A percentile compares a stretch with the other conserved stretches of the same genome.
Evolutionary conservation across 2,888 invertebrate genomes (phyloP).

Genomic region (Pachymerium ferrugineum): DNA sequence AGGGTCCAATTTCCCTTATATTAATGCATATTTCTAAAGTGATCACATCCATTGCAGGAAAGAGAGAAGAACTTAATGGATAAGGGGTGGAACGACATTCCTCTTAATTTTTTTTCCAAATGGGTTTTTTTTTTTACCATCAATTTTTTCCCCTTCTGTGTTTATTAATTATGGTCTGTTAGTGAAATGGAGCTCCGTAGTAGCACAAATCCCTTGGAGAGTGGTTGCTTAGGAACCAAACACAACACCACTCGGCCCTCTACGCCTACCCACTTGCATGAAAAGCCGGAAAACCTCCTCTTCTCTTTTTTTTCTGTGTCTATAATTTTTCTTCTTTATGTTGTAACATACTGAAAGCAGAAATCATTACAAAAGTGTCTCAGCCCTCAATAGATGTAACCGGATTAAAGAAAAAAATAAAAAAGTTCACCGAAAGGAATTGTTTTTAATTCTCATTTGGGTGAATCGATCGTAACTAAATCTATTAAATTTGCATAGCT

Average conservation of each 20-base stretch:
- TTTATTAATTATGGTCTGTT: slow-evolving; percentile 21
- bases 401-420: neutral
- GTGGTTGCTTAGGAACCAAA: slow-evolving; percentile 6
- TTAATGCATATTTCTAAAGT: neutral
- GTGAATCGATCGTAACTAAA: neutral
- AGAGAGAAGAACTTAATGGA: neutral
- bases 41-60: neutral
- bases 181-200: slow-evolving; percentile 6
- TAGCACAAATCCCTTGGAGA: neutral
- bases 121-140: neutral
- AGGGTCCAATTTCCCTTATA: neutral
- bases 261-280: slow-evolving; percentile 14
- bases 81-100: neutral
- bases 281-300: slow-evolving; percentile 13
- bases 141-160: neutral
- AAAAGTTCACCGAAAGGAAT: neutral
- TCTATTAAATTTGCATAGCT: neutral
- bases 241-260: slow-evolving; percentile 1
- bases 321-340: neutral
- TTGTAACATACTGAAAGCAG: neutral
- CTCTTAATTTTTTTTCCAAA: neutral
- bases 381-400: neutral
- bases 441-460: neutral
- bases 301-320: neutral
- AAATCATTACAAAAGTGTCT: slow-evolving; percentile 10